Evolutionary conservation across 2,113 vertebrate genomes (phyloP).

Genomic region (Rafetus swinhoei): DNA sequence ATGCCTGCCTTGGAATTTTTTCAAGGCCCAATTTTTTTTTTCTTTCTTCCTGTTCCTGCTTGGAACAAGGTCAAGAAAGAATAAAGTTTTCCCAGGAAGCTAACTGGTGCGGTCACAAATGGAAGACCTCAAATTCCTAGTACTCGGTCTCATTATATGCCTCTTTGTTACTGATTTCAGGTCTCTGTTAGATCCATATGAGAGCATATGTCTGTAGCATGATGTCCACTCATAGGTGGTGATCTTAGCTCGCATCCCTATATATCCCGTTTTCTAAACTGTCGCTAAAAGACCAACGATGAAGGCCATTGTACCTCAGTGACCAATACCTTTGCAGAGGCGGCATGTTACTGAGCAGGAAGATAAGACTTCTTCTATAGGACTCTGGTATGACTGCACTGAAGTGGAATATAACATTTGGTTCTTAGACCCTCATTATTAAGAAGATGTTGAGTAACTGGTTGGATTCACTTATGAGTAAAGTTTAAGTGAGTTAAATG

Average conservation of each 20-base stretch:
- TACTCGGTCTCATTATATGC: neutral
- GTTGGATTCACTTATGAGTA: neutral
- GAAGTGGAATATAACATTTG: neutral
- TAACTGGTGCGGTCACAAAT: neutral
- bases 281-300: neutral
- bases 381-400: neutral
- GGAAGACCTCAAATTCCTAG: neutral
- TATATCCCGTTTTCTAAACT: neutral
- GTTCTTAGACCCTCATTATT: neutral
- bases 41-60: neutral
- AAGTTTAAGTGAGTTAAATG: neutral
- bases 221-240: neutral
- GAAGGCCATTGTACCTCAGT: neutral
- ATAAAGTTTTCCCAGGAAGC: neutral
- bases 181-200: neutral
- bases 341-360: neutral
- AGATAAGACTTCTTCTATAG: neutral
- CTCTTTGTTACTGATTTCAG: neutral
- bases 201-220: fast-evolving
- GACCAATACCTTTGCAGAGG: neutral
- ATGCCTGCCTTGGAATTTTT: neutral
- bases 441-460: neutral
- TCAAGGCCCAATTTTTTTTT: neutral
- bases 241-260: neutral
- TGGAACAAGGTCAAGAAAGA: neutral